Percentiles rank a stretch among this genome's conserved stretches.
These are phyloP conservation scores for Drosophila orosa DNA, from an alignment of 1,140 invertebrate species.

Conservation along the genomic window DNA sequence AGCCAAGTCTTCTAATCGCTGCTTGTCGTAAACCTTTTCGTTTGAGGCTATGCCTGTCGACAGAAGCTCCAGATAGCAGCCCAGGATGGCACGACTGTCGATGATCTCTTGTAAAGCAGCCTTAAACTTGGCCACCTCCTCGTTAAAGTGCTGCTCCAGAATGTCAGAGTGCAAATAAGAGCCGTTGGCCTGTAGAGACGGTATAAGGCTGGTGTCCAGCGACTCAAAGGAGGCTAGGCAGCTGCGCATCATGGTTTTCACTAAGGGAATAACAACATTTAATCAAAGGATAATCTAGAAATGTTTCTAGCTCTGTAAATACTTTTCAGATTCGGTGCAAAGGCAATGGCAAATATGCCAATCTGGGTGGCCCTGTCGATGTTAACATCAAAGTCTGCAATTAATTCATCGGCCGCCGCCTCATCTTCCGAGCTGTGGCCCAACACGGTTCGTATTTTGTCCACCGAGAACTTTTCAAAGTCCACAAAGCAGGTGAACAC, in stretches of 20 bases:
- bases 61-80: constrained; percentile 66
- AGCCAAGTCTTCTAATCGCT: constrained; percentile 51
- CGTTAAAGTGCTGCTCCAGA: constrained; percentile 78
- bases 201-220: constrained; percentile 75
- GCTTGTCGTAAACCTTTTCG: constrained; percentile 63
- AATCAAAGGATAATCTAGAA: background rate
- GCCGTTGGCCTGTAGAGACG: constrained; percentile 62
- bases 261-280: constrained; percentile 18
- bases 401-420: constrained; percentile 64
- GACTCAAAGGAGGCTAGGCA: constrained; percentile 81
- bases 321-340: constrained; percentile 71
- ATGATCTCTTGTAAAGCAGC: constrained; percentile 71
- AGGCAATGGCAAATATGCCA: constrained; percentile 75
- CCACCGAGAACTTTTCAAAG: constrained; percentile 72
- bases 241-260: constrained; percentile 76
- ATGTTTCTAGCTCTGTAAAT: background rate
- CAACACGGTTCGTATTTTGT: constrained; percentile 68
- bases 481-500: constrained; percentile 77
- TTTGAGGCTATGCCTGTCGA: constrained; percentile 35
- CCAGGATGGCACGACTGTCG: constrained; percentile 63
- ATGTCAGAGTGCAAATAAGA: constrained; percentile 67
- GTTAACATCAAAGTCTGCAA: constrained; percentile 83
- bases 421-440: constrained; percentile 39
- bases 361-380: constrained; percentile 78
- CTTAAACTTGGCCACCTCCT: constrained; percentile 75